Conservation (phyloP, 2,113 vertebrate genomes). For the Mugil cephalus region DNA sequence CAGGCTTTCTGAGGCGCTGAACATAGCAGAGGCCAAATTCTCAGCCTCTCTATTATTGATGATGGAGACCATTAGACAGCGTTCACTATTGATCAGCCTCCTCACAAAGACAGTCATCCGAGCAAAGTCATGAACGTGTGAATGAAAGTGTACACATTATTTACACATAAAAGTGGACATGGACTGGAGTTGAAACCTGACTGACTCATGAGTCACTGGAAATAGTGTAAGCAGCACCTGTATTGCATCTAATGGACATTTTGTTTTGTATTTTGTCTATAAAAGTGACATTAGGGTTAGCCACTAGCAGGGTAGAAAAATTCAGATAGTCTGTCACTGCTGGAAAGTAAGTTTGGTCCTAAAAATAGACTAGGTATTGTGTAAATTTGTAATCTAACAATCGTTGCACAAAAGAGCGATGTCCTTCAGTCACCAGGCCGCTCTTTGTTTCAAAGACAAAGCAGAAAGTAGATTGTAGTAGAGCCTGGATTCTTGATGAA, state of each 20-base stretch:
- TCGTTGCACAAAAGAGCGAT: background rate
- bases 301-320: too few species aligned
- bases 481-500: background rate
- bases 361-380: too few species aligned
- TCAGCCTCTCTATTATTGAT: conserved; percentile 76
- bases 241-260: too few species aligned
- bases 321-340: too few species aligned
- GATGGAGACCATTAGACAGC: conserved; percentile 71
- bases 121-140: conserved; percentile 23
- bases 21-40: conserved; percentile 26
- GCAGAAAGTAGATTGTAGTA: conserved; percentile 4
- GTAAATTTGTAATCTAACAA: too few species aligned
- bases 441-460: background rate
- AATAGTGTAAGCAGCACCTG: too few species aligned
- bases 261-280: too few species aligned
- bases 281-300: too few species aligned
- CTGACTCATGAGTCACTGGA: too few species aligned
- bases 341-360: too few species aligned
- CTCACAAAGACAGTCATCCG: conserved; percentile 21
- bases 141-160: conserved; percentile 33
- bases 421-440: background rate
- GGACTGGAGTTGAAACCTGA: background rate
- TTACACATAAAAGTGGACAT: conserved; percentile 42
- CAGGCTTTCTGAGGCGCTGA: conserved; percentile 28
- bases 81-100: conserved; percentile 65